These are phyloP conservation scores for Rhamphomyia laevipes DNA, from an alignment of 2,888 invertebrate genomes.

Conservation along the genomic window DNA sequence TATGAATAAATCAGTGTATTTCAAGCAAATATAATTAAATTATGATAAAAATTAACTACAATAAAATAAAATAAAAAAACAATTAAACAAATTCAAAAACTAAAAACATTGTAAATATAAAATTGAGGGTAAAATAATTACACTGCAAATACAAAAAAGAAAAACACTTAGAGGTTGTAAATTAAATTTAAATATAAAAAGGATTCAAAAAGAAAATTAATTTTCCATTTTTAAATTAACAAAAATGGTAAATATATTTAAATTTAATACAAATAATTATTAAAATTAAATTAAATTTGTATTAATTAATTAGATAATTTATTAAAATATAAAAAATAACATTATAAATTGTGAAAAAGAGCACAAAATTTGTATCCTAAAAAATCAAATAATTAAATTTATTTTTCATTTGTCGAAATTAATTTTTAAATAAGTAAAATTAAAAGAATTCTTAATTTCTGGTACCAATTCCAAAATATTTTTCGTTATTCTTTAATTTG, in stretches of 20 bases:
- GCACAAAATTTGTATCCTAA: conserved; percentile 1
- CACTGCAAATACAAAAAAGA: not conserved
- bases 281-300: not conserved
- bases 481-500: too few species aligned
- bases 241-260: not conserved
- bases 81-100: too few species aligned
- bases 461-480: too few species aligned
- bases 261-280: not conserved
- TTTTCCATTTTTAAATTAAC: not conserved
- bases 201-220: not conserved
- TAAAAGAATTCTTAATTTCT: too few species aligned
- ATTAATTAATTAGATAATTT: not conserved
- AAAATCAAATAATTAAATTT: not conserved
- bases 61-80: too few species aligned
- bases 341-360: not conserved
- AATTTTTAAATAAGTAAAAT: too few species aligned
- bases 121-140: too few species aligned
- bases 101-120: too few species aligned
- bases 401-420: too few species aligned
- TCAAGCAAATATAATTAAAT: too few species aligned
- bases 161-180: not conserved
- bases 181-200: not conserved
- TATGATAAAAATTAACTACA: too few species aligned
- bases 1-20: too few species aligned
- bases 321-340: not conserved